Percentiles rank a stretch among this genome's conserved stretches.
Conservation (phyloP, 1,140 invertebrate species). For the Plodia interpunctella region DNA sequence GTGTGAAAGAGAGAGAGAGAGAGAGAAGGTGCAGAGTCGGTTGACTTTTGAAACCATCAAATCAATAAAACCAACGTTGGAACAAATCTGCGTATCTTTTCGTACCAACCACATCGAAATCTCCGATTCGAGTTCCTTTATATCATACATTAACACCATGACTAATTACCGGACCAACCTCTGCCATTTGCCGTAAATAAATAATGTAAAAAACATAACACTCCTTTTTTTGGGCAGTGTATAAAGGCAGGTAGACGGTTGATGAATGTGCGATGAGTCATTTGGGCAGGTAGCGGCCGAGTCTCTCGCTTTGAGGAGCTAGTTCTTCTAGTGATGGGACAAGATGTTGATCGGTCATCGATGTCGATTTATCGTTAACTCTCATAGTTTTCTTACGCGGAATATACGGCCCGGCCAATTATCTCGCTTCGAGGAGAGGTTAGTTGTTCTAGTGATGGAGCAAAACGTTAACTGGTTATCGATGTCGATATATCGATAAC, state of each 20-base stretch:
- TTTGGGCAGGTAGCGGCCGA: not conserved
- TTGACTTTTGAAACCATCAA: no score
- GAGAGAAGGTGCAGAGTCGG: no score
- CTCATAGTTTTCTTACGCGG: no score
- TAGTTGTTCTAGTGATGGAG: no score
- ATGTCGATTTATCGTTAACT: not conserved
- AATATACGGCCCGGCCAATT: no score
- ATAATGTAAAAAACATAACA: conserved; percentile 3
- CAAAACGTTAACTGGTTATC: no score
- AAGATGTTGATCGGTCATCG: not conserved
- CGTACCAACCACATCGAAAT: not conserved
- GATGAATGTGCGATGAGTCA: conserved; percentile 1
- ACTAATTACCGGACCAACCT: not conserved
- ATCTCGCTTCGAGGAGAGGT: no score
- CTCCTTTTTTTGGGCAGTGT: no score
- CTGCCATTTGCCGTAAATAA: conserved; percentile 1
- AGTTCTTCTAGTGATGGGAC: not conserved
- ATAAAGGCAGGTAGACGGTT: conserved; percentile 2
- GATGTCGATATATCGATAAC: no score
- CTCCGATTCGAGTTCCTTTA: not conserved
- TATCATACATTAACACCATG: not conserved
- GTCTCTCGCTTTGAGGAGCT: not conserved
- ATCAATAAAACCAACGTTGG: no score
- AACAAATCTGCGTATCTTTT: no score
- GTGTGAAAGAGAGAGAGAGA: no score